Evolutionary conservation across 2,888 invertebrate genomes (phyloP).

Genomic region (Siphlonurus alternatus): DNA sequence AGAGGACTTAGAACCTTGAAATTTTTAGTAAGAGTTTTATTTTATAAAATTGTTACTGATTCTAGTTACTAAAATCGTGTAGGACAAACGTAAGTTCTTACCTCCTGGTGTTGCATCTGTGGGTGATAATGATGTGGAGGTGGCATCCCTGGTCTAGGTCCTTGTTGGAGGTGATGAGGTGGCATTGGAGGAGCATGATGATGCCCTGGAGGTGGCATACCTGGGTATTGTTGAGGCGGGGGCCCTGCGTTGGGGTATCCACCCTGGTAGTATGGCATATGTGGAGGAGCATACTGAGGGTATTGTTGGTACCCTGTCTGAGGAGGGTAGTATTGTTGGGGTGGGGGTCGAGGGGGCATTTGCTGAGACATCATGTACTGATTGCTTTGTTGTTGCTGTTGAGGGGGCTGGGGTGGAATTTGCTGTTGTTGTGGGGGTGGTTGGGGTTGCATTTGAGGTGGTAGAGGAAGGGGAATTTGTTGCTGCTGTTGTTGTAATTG

Average conservation of each 20-base stretch:
- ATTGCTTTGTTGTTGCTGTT: constrained; percentile 15
- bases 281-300: not conserved
- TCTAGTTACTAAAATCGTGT: no score
- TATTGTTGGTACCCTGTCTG: constrained; percentile 9
- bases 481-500: constrained; percentile 23
- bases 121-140: not conserved
- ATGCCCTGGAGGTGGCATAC: constrained; percentile 14
- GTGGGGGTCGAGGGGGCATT: constrained; percentile 15
- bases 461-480: constrained; percentile 17
- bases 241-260: constrained; percentile 17
- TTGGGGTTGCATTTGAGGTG: constrained; percentile 16
- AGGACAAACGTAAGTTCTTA: no score
- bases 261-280: constrained; percentile 18
- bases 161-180: constrained; percentile 16
- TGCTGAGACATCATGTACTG: constrained; percentile 16
- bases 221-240: constrained; percentile 6
- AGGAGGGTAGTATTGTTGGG: constrained; percentile 20
- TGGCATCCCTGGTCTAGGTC: constrained; percentile 14
- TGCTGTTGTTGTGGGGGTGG: constrained; percentile 11
- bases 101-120: not conserved
- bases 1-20: no score
- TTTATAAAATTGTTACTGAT: no score
- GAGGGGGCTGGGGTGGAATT: constrained; percentile 9
- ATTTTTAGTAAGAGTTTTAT: no score
- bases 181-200: constrained; percentile 14